Conservation (phyloP, 2,797 vertebrate species). For the Ispidina picta region DNA sequence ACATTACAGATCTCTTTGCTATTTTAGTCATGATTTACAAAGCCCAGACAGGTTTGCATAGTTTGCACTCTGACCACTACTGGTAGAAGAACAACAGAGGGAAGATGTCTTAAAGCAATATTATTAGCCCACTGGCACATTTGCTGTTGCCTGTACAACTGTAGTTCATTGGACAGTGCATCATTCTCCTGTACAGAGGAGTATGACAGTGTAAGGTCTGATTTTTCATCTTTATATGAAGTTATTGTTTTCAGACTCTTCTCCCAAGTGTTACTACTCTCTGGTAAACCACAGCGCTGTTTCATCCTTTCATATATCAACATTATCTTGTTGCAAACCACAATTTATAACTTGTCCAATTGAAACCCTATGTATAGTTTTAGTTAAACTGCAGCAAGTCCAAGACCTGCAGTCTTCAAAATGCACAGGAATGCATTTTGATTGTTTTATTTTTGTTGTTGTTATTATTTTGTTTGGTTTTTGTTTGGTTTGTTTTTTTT, state of each 20-base stretch:
- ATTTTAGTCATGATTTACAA: accelerated
- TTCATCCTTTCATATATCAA: background rate
- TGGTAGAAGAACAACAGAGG: background rate
- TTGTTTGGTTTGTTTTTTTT: background rate
- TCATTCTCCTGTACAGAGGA: background rate
- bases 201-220: background rate
- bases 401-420: background rate
- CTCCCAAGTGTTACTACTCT: too few species aligned
- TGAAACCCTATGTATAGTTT: background rate
- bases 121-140: background rate
- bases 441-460: too few species aligned
- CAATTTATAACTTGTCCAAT: background rate
- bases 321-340: background rate
- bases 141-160: background rate
- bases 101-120: background rate
- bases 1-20: background rate
- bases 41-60: background rate
- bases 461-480: background rate
- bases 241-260: background rate
- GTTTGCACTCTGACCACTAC: background rate
- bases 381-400: background rate
- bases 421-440: background rate
- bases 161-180: background rate
- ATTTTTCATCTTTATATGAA: background rate
- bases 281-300: background rate